These are phyloP conservation scores for Xylota sylvarum DNA, from an alignment of 2,888 invertebrate species.

Conservation along the genomic window DNA sequence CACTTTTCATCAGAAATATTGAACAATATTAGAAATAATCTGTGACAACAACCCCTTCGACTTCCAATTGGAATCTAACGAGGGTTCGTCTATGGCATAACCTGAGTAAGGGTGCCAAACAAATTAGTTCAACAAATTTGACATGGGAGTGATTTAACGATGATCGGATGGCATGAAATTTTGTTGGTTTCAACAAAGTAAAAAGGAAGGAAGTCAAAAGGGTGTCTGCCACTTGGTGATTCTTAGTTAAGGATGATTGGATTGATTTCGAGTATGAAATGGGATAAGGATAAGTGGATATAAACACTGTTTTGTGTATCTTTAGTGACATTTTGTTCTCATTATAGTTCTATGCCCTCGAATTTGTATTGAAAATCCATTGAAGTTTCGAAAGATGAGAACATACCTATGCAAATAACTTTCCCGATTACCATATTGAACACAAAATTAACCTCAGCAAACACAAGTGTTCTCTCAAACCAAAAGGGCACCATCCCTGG, in stretches of 20 bases:
- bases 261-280: slow-evolving; percentile 13
- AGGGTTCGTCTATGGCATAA: neutral
- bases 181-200: slow-evolving; percentile 32
- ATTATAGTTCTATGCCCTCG: neutral
- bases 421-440: neutral
- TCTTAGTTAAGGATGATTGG: neutral
- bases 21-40: slow-evolving; percentile 27
- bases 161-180: slow-evolving; percentile 69
- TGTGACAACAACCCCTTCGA: slow-evolving; percentile 5
- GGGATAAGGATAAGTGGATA: neutral
- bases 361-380: too few species aligned
- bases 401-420: neutral
- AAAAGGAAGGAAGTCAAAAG: slow-evolving; percentile 12
- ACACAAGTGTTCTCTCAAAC: slow-evolving; percentile 43
- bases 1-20: slow-evolving; percentile 58
- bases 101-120: slow-evolving; percentile 42
- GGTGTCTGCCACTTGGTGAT: neutral
- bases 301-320: neutral
- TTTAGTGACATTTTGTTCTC: neutral
- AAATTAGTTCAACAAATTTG: slow-evolving; percentile 72
- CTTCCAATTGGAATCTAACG: slow-evolving; percentile 30
- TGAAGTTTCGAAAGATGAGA: too few species aligned
- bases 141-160: slow-evolving; percentile 76
- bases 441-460: slow-evolving; percentile 12
- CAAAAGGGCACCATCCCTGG: slow-evolving; percentile 13